Evolutionary conservation across 1,140 invertebrate species (phyloP), one percentile per base, ranked within the genome.

Genomic region (Schlechtendalia chinensis): DNA sequence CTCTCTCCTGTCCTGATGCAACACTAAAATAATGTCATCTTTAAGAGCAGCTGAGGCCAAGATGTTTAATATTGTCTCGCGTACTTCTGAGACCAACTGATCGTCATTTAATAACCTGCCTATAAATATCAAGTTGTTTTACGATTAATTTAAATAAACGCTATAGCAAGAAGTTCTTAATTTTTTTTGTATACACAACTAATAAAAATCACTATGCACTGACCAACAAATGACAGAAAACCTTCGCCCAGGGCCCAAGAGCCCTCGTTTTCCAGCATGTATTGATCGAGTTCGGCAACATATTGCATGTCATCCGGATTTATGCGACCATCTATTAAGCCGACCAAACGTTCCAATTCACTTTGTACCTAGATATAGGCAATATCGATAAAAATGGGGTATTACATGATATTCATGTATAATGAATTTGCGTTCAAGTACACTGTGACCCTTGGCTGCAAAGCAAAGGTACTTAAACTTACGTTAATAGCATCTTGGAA

Each of bases 241-340:
- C 93, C 91, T 83, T 96, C 94, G 2, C 94, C 93, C 14, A 97
- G 88, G 61, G 94, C 94, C 95, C 95, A 96, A 82, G 93, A 94
- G 61, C 95, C 95, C 83, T 95, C 93, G 83, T 94, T 93, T 81
- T 93, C 92, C 80, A 96, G 86, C 83, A 96, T 90, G 86, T 96
- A 97, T 84, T 94, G 93, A 83, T 92, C 89, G 81, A 97, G 86
- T 87, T 97, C 94, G 82, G 91, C 89, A 82, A 94, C 86, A 83
- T 91, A 91, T 81, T 88, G 88, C 83, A 89, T 87, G 84, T 94
- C 93, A 61, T 92, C 92, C 10, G 90, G 88, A 67, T 86, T 88
- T 45, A 94, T 86, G 83, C 91, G 90, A 1, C 89, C 89, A 81
- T 91, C 89, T 4, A 93, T 86, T 27, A 89, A 82, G 81, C 87